These are phyloP conservation scores for Mesorhabditis belari DNA, from an alignment of 2,888 invertebrate genomes.

Conservation along the genomic window DNA sequence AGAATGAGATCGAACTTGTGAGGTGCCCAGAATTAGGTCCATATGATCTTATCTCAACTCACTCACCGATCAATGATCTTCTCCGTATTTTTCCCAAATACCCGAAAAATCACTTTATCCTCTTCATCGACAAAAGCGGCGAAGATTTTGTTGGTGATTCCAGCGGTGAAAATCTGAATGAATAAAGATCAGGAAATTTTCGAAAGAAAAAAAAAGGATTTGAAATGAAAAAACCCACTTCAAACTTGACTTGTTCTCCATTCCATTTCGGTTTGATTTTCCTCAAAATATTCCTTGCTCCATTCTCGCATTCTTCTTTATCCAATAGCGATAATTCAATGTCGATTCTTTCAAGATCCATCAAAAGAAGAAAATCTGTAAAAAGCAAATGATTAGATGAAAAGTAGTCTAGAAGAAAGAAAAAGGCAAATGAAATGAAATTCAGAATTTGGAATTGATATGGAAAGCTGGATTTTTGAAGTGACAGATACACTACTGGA, in stretches of 20 bases:
- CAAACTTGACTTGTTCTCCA: slow-evolving; percentile 13
- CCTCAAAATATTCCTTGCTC: slow-evolving; percentile 11
- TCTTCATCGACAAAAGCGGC: slow-evolving; percentile 15
- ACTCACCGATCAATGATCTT: slow-evolving; percentile 48
- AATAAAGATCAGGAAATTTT: not conserved
- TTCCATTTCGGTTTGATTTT: slow-evolving; percentile 24
- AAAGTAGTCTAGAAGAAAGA: too few species aligned
- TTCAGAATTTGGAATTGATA: too few species aligned
- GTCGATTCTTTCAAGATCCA: too few species aligned
- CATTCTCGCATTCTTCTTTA: slow-evolving; percentile 7
- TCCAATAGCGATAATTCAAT: slow-evolving; percentile 6
- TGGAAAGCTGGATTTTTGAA: too few species aligned
- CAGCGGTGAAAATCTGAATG: slow-evolving; percentile 35
- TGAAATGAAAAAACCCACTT: slow-evolving; percentile 18
- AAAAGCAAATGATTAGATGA: too few species aligned
- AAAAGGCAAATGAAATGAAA: too few species aligned
- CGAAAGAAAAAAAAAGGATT: not conserved
- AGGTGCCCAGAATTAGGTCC: too few species aligned
- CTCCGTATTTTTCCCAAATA: slow-evolving; percentile 51
- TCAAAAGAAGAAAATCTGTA: too few species aligned
- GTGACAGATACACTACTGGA: too few species aligned
- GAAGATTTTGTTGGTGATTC: slow-evolving; percentile 52
- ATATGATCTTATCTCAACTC: not conserved
- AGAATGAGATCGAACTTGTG: too few species aligned
- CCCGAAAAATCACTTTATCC: slow-evolving; percentile 45